These are phyloP conservation scores for Melospiza melodia DNA, from an alignment of 2,113 vertebrate species.

Conservation along the genomic window DNA sequence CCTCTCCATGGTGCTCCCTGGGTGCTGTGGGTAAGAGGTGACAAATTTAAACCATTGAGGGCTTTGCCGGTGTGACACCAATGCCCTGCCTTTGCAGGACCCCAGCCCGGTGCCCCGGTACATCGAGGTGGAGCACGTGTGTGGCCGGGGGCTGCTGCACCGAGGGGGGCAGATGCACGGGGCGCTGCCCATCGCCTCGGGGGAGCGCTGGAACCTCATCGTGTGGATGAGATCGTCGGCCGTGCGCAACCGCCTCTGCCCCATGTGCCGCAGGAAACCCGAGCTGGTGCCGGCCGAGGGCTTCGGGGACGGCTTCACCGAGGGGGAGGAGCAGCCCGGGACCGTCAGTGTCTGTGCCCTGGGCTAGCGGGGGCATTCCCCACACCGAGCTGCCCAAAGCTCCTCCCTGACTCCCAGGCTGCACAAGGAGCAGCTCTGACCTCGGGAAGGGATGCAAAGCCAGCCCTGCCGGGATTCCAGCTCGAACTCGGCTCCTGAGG, in stretches of 20 bases:
- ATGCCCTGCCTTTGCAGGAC: slow-evolving; percentile 66
- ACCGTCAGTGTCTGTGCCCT: slow-evolving; percentile 57
- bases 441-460: neutral
- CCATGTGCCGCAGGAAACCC: slow-evolving; percentile 87
- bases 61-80: neutral
- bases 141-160: slow-evolving; percentile 84
- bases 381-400: neutral
- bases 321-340: rapidly evolving
- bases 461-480: neutral
- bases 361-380: neutral
- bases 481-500: neutral
- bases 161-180: slow-evolving; percentile 93
- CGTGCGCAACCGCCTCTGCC: slow-evolving; percentile 87
- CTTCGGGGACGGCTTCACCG: slow-evolving; percentile 90
- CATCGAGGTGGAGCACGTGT: slow-evolving; percentile 82
- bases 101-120: slow-evolving; percentile 75
- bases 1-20: neutral
- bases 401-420: neutral
- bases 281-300: slow-evolving; percentile 79
- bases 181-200: slow-evolving; percentile 84
- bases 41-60: rapidly evolving
- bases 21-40: neutral
- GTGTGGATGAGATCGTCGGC: slow-evolving; percentile 89
- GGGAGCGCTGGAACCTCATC: slow-evolving; percentile 94
- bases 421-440: rapidly evolving